Conservation (phyloP, 2,113 vertebrate species). For the Centrocercus urophasianus region DNA sequence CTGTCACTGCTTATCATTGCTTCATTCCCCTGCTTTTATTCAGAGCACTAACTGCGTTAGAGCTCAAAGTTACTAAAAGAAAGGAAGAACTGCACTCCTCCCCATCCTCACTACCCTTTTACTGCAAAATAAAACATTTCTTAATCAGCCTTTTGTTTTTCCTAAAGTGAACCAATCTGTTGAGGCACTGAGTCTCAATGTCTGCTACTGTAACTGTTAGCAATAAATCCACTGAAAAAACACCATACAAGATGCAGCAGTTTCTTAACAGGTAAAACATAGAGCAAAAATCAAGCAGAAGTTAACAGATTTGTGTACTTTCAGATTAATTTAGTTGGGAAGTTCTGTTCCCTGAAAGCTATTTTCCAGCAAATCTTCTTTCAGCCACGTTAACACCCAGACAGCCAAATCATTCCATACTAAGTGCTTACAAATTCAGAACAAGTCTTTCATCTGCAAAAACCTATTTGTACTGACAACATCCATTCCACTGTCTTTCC, state of each 20-base stretch:
- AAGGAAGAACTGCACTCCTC: neutral
- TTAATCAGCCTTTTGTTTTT: neutral
- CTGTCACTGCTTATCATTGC: neutral
- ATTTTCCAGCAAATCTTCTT: neutral
- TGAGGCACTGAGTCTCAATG: neutral
- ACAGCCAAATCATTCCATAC: neutral
- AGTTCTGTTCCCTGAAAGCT: neutral
- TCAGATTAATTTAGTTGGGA: neutral
- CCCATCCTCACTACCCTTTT: neutral
- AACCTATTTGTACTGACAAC: neutral
- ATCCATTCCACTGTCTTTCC: neutral
- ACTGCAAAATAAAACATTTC: neutral
- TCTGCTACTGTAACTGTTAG: neutral
- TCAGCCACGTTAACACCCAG: neutral
- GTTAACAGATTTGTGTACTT: neutral
- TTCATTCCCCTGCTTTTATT: neutral
- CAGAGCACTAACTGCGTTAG: neutral
- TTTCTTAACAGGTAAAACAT: neutral
- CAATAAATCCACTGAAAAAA: neutral
- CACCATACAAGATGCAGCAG: neutral
- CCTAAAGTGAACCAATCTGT: neutral
- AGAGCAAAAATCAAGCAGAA: neutral
- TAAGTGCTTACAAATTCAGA: neutral
- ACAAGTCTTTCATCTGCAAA: neutral
- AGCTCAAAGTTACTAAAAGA: neutral